Base-by-base conservation (phyloP, 2,888 invertebrate species). In the Meandrusa payeni region DNA sequence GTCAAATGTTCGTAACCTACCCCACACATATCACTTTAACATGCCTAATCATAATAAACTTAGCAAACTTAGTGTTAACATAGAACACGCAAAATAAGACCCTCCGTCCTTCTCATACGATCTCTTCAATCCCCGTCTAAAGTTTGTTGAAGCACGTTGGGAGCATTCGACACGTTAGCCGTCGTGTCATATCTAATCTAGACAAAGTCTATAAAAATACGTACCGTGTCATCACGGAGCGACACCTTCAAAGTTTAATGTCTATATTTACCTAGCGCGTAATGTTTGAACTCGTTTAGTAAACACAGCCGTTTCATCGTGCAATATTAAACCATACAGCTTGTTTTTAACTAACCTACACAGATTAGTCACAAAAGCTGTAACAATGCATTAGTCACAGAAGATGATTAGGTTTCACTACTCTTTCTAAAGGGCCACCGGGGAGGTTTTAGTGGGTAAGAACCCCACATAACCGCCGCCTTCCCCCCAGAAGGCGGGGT, bases 1-100 rank as follows among this genome's bases (percentile, higher is more conserved):
- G 44, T 39, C 44, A 17, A 33, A 15, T n/a, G 9, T 22, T 39
- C 44, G 43, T 50, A 50, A 51, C 51, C 51, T 52, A 48, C 50
- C 50, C 42, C 47, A 15, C 20, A n/a, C 38, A 39, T 15, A 11
- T 44, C 15, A 26, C 37, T 26, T 17, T 20, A 28, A 38, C 39
- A 33, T 28, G 17, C 22, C 26, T 44, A 27, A 44, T 44, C 43
- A 44, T 39, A 44, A 38, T 33, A 44, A 38, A 44, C 17, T 29
- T 6, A 12, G 7, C 41, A 41, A 26, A 13, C 20, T 13, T 29
- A 15, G n/a, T 5, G 3, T 22, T 10, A 19, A 15, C n/a, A 7
- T 5, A 10, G 6, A 5, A 3, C 11, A 27, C 2, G 2, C 2
- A 3, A 44, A 23, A 27, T 7, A 10, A 0, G 12, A 38, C 39